A percentile compares a stretch with the other conserved stretches of the same genome.
Evolutionary conservation across 2,113 vertebrate genomes (phyloP).

Genomic region (Daphoenositta chrysoptera): DNA sequence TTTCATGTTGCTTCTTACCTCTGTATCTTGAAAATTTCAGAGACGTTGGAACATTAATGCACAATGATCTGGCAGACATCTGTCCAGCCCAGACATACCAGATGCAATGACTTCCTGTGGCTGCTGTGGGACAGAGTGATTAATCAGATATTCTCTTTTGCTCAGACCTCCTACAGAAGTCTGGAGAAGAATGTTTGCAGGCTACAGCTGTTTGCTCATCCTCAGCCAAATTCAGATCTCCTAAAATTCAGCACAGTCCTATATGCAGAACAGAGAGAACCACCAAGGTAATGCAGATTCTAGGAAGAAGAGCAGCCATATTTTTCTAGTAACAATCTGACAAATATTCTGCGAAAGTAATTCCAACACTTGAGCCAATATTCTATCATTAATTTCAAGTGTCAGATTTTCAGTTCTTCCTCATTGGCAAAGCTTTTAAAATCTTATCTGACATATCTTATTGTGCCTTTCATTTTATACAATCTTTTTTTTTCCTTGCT

Average conservation of each 20-base stretch:
- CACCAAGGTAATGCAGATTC: neutral
- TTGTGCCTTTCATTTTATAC: neutral
- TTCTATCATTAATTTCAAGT: neutral
- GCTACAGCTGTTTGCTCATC: neutral
- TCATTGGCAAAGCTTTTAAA: neutral
- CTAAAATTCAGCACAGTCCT: neutral
- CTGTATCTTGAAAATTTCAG: neutral
- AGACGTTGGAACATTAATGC: neutral
- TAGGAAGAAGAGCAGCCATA: neutral
- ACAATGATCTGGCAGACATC: neutral
- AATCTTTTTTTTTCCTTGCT: neutral
- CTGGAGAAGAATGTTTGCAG: neutral
- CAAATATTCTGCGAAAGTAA: neutral
- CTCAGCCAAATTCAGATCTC: neutral
- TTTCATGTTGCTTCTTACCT: neutral
- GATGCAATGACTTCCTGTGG: neutral
- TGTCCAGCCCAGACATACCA: neutral
- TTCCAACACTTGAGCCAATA: neutral
- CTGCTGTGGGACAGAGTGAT: neutral
- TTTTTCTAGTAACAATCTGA: neutral
- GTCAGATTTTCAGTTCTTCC: neutral
- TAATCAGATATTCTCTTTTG: conserved; percentile 18
- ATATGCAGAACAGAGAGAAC: neutral
- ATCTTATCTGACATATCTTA: neutral
- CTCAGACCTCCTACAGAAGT: neutral